Conservation (phyloP, 1,140 invertebrate genomes). For the Globodera rostochiensis region DNA sequence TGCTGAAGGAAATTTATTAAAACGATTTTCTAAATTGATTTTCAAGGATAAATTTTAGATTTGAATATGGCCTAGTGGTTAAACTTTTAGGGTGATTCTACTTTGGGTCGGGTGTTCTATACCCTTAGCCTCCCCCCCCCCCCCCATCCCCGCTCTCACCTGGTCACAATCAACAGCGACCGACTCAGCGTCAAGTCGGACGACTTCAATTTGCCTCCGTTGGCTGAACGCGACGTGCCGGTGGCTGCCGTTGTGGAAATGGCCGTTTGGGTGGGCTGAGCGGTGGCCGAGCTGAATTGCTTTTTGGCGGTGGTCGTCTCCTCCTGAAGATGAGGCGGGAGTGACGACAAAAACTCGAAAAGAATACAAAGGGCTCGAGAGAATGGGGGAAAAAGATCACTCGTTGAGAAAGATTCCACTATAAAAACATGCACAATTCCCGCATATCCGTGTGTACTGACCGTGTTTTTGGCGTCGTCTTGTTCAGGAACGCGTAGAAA, state of each 20-base stretch:
- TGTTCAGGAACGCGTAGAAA: conserved; percentile 53
- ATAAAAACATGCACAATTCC: conserved; percentile 5
- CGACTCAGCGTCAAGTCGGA: conserved; percentile 62
- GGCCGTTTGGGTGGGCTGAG: conserved; percentile 25
- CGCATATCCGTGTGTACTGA: conserved; percentile 22
- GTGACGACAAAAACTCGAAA: not conserved
- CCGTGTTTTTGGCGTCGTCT: conserved; percentile 37
- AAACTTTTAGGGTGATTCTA: no score
- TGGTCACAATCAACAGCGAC: conserved; percentile 61
- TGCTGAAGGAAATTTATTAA: no score
- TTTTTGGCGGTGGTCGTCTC: conserved; percentile 59
- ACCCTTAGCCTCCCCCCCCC: no score
- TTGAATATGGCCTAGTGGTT: no score
- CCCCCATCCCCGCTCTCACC: no score
- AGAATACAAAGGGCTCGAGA: not conserved
- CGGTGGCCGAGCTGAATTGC: conserved; percentile 39
- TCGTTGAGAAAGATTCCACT: no score
- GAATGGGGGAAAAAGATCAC: no score
- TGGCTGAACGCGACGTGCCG: conserved; percentile 37
- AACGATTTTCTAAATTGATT: no score
- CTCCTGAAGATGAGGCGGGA: conserved; percentile 40
- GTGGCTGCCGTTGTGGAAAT: conserved; percentile 6
- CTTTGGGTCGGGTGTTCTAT: no score
- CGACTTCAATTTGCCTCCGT: conserved; percentile 58
- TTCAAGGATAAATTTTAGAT: no score